Percentiles rank a stretch among this genome's conserved stretches.
Conservation (phyloP, 2,797 vertebrate genomes). For the Furcifer pardalis region DNA sequence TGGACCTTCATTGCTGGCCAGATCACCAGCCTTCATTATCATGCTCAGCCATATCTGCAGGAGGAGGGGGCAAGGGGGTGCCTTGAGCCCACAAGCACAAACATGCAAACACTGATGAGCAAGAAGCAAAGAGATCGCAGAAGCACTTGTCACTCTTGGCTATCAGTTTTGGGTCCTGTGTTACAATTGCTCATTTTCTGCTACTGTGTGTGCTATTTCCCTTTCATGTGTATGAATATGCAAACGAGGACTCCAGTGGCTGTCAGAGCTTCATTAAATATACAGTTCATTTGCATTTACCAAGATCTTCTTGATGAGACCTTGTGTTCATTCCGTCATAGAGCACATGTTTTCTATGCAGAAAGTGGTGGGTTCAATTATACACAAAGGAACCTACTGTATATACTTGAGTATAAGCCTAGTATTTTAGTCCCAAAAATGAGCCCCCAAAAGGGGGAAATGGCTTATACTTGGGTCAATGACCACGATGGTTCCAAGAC, state of each 20-base stretch:
- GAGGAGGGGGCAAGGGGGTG: not conserved
- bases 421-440: no score
- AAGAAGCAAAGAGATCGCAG: slow-evolving; percentile 14
- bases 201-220: not conserved
- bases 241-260: not conserved
- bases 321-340: no score
- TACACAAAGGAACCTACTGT: no score
- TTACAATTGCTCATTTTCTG: slow-evolving; percentile 41
- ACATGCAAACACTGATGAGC: not conserved
- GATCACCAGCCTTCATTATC: slow-evolving; percentile 59
- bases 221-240: not conserved
- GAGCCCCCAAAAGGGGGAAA: no score
- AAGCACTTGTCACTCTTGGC: slow-evolving; percentile 42
- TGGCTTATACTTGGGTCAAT: no score
- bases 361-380: no score
- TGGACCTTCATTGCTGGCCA: slow-evolving; percentile 61
- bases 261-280: not conserved
- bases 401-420: no score
- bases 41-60: slow-evolving; percentile 30
- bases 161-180: slow-evolving; percentile 14
- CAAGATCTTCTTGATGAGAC: no score
- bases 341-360: no score
- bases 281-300: not conserved
- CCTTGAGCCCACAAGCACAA: slow-evolving; percentile 19
- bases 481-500: no score